Percentiles rank a stretch among this genome's conserved stretches.
These are phyloP conservation scores for Venustoraphidia nigricollis DNA, from an alignment of 2,888 invertebrate genomes.

Conservation along the genomic window DNA sequence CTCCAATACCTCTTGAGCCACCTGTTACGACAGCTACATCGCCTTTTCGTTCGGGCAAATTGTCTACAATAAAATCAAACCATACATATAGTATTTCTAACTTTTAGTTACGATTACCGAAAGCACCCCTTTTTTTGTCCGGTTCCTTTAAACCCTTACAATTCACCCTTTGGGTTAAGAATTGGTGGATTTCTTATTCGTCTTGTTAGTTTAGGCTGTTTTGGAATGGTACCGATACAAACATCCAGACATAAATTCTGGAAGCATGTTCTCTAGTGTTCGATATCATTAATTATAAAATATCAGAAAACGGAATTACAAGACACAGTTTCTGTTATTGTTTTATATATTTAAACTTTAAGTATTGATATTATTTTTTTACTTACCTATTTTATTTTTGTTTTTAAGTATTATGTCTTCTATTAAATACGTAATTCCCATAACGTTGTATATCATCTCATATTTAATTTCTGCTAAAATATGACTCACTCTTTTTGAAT, in stretches of 20 bases:
- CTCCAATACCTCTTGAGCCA: constrained; percentile 73
- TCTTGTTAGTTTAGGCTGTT: no score
- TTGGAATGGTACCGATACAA: no score
- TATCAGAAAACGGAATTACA: no score
- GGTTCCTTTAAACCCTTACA: background rate
- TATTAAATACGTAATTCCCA: constrained; percentile 39
- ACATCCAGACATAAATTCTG: no score
- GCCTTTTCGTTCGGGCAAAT: constrained; percentile 41
- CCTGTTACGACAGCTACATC: constrained; percentile 73
- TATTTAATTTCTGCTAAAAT: constrained; percentile 36
- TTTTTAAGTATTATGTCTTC: constrained; percentile 40
- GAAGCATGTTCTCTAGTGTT: no score
- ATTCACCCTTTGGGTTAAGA: no score
- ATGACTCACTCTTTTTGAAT: constrained; percentile 36
- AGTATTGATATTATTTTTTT: no score
- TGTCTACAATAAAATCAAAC: constrained; percentile 3
- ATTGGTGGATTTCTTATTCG: no score
- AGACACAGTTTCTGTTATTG: no score
- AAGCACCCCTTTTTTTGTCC: background rate
- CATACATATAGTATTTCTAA: background rate
- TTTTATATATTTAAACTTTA: no score
- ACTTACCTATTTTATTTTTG: constrained; percentile 36
- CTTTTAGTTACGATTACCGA: background rate
- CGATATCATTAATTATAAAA: no score
- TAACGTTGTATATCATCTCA: constrained; percentile 39